phyloP scores from a whole-genome alignment of 2,113 vertebrate genomes.

The Gavia stellata region DNA sequence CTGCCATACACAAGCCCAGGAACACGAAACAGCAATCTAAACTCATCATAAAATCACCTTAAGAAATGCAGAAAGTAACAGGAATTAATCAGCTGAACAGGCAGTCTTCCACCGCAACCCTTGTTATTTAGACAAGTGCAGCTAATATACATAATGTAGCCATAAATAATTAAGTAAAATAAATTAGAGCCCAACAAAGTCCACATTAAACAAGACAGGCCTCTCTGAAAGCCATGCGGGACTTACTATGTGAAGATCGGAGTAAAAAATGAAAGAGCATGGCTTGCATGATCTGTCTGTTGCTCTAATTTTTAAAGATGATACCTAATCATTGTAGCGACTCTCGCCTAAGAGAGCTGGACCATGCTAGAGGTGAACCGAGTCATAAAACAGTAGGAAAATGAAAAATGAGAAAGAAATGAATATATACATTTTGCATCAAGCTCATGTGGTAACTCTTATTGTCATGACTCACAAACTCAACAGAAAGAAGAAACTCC shows the following conservation, averaged over 20 bases:
- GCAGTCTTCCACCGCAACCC: constrained; percentile 16
- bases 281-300: constrained; percentile 42
- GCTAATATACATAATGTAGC: constrained; percentile 69
- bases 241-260: constrained; percentile 29
- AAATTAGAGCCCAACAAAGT: constrained; percentile 60
- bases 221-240: constrained; percentile 37
- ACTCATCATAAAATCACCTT: not conserved
- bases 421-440: constrained; percentile 33
- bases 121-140: constrained; percentile 65
- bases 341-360: constrained; percentile 11
- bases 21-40: constrained; percentile 11
- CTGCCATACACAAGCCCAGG: not conserved
- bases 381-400: constrained; percentile 55
- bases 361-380: constrained; percentile 28
- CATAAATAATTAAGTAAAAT: constrained; percentile 71
- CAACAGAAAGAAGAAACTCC: constrained; percentile 63
- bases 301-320: constrained; percentile 61
- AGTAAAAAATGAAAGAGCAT: constrained; percentile 34
- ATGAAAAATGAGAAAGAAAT: constrained; percentile 60
- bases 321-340: constrained; percentile 3
- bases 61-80: constrained; percentile 36
- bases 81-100: constrained; percentile 11
- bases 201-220: constrained; percentile 39
- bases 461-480: constrained; percentile 53
- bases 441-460: constrained; percentile 34